A percentile compares a stretch with the other conserved stretches of the same genome.
phyloP scores from a whole-genome alignment of 2,113 vertebrate species.

The Strix uralensis region DNA sequence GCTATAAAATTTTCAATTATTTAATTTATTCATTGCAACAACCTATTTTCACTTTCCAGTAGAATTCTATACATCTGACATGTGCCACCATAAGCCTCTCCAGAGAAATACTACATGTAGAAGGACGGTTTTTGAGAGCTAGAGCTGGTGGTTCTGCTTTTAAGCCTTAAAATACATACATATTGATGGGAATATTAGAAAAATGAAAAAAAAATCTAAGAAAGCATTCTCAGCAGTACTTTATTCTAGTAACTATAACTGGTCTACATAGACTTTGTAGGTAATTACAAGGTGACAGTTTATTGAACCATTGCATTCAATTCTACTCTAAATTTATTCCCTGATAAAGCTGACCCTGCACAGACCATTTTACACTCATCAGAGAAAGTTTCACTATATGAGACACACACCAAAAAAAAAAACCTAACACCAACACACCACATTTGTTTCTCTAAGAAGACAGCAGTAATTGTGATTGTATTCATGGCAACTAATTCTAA shows the following conservation, averaged over 20 bases:
- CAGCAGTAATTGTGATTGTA: neutral
- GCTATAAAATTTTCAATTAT: neutral
- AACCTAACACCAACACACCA: too few relatives aligned
- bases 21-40: neutral
- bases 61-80: neutral
- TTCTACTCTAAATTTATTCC: neutral
- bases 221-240: neutral
- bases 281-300: neutral
- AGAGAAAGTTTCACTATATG: neutral
- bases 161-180: neutral
- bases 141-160: neutral
- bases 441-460: neutral
- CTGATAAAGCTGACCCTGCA: neutral
- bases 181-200: neutral
- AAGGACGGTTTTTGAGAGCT: neutral
- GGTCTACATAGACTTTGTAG: neutral
- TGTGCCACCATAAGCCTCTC: neutral
- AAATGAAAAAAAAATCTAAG: rapidly evolving
- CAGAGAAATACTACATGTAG: neutral
- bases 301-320: neutral
- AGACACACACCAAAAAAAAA: neutral
- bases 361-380: neutral
- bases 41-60: neutral
- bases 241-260: neutral
- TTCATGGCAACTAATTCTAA: neutral